Base-by-base conservation (phyloP, 1,140 invertebrate species). In the Glomeris maerens region DNA sequence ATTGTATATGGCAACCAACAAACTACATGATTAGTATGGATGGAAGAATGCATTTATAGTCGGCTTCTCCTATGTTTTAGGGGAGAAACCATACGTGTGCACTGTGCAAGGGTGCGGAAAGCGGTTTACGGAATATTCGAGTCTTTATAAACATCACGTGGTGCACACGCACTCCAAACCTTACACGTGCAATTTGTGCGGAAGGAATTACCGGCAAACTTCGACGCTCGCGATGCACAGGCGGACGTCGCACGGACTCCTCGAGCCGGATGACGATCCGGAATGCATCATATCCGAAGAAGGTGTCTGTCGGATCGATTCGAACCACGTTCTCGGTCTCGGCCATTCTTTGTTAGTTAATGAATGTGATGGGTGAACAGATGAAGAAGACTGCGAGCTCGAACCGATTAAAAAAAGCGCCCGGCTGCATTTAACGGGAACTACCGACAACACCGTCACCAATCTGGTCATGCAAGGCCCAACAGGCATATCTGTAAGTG, bases 71-170 rank as follows among this genome's bases (percentile, higher is more conserved):
- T 21, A 53, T 36, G 29, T 52, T 57, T 29, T 52, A 68, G 68
- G 69, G 41, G 68, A 71, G 50, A 70, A 69, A 52, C 69, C 69
- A 1, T 71, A 70, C 57, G 63, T 66, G 1, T 71, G 69, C 56
- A 62, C 62, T 25, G 63, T 72, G 23, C 59, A 76, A 64, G 77
- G 74, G 47, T 83, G 80, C 66, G 72, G 73, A 5, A 78, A 78
- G 61, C 66, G 76, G 28, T 83, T 83, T 57, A 82, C 80, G 2
- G 80, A 83, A 60, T 83, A 83, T 61, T 82, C 79, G 40, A 80
- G 78, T 58, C 68, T 82, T 17, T 82, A 81, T 60, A 82, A 82
- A 63, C 80, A 83, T 64, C 75, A 79, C 61, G 70, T 79, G 25
- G 78, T 80, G 20, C 78, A 80, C 57, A 76, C 75, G 2, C 73